Evolutionary conservation across 2,888 invertebrate genomes (phyloP).

Genomic region (Chrysomela aeneicollis): DNA sequence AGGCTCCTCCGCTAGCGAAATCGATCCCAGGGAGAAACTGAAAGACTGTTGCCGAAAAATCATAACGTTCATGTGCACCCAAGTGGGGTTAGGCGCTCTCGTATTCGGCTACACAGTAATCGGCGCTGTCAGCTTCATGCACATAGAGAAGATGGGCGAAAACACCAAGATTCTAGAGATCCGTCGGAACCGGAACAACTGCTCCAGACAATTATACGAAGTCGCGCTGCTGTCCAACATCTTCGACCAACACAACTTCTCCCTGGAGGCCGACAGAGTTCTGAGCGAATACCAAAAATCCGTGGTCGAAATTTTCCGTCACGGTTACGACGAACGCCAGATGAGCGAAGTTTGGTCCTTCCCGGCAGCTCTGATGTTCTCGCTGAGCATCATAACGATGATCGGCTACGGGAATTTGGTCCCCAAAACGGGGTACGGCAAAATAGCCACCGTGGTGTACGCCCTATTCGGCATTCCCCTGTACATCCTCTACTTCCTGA

Average conservation of each 20-base stretch:
- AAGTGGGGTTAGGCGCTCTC: slow-evolving; percentile 87
- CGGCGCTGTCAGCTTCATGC: slow-evolving; percentile 83
- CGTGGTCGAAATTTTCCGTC: slow-evolving; percentile 71
- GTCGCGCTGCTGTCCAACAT: slow-evolving; percentile 70
- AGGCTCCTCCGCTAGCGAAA: slow-evolving; percentile 68
- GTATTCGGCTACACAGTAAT: slow-evolving; percentile 88
- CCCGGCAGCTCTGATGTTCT: slow-evolving; percentile 89
- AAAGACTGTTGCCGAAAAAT: slow-evolving; percentile 87
- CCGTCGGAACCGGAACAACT: slow-evolving; percentile 63
- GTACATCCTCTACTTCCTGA: slow-evolving; percentile 86
- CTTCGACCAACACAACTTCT: slow-evolving; percentile 74
- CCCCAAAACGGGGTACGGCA: slow-evolving; percentile 83
- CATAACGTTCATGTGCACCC: slow-evolving; percentile 91
- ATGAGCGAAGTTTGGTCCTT: slow-evolving; percentile 83
- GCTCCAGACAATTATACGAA: slow-evolving; percentile 73
- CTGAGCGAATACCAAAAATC: slow-evolving; percentile 73
- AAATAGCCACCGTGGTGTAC: slow-evolving; percentile 83
- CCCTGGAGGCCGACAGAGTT: slow-evolving; percentile 67
- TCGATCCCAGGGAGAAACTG: slow-evolving; percentile 78
- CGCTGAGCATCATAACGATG: slow-evolving; percentile 89
- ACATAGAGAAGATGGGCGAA: slow-evolving; percentile 70
- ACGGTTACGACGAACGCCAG: slow-evolving; percentile 73
- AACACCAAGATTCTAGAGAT: slow-evolving; percentile 40
- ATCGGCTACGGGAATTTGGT: slow-evolving; percentile 90
- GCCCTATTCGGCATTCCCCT: slow-evolving; percentile 88